These are phyloP conservation scores for Trissolcus brochymenae DNA, from an alignment of 2,888 invertebrate genomes.

Conservation along the genomic window DNA sequence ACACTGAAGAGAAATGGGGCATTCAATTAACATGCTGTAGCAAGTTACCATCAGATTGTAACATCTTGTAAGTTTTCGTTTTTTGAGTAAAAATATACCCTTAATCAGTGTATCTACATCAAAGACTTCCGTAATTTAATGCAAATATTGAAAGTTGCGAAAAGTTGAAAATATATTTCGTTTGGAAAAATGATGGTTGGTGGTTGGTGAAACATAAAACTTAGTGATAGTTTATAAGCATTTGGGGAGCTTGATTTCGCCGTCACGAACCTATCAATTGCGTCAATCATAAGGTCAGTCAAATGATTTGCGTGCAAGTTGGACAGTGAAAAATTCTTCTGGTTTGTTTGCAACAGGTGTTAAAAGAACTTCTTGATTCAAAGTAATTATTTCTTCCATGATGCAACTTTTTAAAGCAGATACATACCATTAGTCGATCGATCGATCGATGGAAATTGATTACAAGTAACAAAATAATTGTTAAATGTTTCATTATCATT, in stretches of 20 bases:
- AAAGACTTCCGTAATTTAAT: conserved; percentile 16
- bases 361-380: conserved; percentile 37
- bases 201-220: too few species aligned
- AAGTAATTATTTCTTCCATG: conserved; percentile 44
- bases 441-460: conserved; percentile 2
- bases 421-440: conserved; percentile 38
- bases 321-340: conserved; percentile 38
- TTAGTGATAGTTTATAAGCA: too few species aligned
- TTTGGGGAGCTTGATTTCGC: conserved; percentile 17
- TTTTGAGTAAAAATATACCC: conserved; percentile 17
- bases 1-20: too few species aligned
- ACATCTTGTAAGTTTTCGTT: conserved; percentile 17
- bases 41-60: conserved; percentile 3
- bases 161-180: too few species aligned
- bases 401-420: conserved; percentile 34
- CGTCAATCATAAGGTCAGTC: conserved; percentile 40
- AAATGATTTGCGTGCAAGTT: conserved; percentile 49
- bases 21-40: conserved; percentile 21
- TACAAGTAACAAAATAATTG: not conserved
- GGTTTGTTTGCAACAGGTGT: conserved; percentile 59
- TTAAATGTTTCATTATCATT: too few species aligned
- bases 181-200: too few species aligned
- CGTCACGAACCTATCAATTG: conserved; percentile 35
- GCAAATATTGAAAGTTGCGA: conserved; percentile 1
- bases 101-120: conserved; percentile 21